Evolutionary conservation across 2,113 vertebrate genomes (phyloP).

Genomic region (Amphiprion ocellaris): DNA sequence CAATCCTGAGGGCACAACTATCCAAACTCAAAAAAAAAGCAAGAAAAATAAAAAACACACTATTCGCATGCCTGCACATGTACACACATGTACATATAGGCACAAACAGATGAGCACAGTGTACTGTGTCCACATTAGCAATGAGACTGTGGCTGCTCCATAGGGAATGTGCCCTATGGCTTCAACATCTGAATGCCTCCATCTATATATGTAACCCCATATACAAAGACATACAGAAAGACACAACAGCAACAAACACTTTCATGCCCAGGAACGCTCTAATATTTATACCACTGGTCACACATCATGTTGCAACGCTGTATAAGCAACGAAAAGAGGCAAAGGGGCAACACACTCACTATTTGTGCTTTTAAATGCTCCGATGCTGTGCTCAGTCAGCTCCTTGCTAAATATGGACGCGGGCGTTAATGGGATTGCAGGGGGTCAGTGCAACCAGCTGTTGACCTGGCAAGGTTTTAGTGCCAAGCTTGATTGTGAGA

Average conservation of each 20-base stretch:
- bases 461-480: constrained; percentile 35
- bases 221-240: background rate
- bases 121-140: constrained; percentile 41
- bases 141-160: constrained; percentile 33
- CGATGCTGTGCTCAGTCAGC: constrained; percentile 16
- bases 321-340: constrained; percentile 1
- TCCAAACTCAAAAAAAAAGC: background rate
- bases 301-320: background rate
- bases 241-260: background rate
- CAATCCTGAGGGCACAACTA: constrained; percentile 13
- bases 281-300: background rate
- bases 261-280: background rate
- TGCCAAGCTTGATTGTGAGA: constrained; percentile 43
- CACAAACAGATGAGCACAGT: constrained; percentile 24
- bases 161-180: constrained; percentile 34
- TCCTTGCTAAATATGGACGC: constrained; percentile 14
- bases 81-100: background rate
- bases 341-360: background rate
- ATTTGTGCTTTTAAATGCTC: constrained; percentile 5
- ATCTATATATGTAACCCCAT: constrained; percentile 15
- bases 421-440: constrained; percentile 29
- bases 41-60: background rate
- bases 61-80: background rate
- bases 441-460: constrained; percentile 48
- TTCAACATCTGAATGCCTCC: constrained; percentile 43